These are phyloP conservation scores for Apus apus DNA, from an alignment of 2,113 vertebrate genomes.

Conservation along the genomic window DNA sequence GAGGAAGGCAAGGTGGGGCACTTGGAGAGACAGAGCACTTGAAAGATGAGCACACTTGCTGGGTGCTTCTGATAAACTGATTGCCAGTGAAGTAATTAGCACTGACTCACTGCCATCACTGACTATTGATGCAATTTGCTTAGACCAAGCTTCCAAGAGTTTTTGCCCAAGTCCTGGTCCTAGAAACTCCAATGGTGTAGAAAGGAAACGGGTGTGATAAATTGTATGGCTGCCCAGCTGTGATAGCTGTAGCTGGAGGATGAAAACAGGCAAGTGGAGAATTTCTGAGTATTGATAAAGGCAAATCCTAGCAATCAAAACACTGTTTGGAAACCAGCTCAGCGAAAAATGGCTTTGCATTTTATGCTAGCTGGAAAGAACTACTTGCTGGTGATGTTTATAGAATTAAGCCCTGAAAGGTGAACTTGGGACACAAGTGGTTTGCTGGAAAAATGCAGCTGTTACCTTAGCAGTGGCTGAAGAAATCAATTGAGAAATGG, in stretches of 20 bases:
- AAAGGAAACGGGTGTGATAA: background rate
- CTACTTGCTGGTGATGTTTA: background rate
- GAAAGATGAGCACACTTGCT: background rate
- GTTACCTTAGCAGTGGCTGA: background rate
- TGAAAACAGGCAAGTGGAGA: background rate
- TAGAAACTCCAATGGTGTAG: background rate
- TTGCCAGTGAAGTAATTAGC: background rate
- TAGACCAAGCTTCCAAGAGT: background rate
- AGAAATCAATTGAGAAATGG: background rate
- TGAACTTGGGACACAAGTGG: background rate
- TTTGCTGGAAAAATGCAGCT: background rate
- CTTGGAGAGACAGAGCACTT: background rate
- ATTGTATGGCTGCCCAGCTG: background rate
- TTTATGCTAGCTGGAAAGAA: background rate
- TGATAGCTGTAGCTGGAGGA: background rate
- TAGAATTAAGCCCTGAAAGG: background rate
- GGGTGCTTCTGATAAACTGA: constrained; percentile 15
- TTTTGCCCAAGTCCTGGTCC: background rate
- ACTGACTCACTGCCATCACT: background rate
- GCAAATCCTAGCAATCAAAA: background rate
- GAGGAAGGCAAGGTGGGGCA: background rate
- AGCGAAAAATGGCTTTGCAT: background rate
- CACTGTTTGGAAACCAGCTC: background rate
- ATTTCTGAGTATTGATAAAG: background rate
- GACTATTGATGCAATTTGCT: background rate